Conservation (phyloP, 2,888 invertebrate genomes). For the Scaptomyza parva region DNA sequence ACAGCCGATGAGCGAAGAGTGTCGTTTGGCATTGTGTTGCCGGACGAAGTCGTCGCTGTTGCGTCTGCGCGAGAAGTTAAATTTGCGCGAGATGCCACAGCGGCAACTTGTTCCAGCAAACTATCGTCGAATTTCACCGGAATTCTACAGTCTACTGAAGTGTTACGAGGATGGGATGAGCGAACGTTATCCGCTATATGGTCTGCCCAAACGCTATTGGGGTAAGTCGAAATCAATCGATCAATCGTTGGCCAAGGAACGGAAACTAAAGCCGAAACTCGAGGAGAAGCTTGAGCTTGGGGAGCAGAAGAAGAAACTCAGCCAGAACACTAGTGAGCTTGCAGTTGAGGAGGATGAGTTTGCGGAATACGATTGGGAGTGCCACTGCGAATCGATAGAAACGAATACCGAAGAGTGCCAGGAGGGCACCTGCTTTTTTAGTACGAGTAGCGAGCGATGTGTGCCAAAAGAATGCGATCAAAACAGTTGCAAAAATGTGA, state of each 20-base stretch:
- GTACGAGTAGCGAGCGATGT: neutral
- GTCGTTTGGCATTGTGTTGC: constrained; percentile 25
- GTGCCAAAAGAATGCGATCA: neutral
- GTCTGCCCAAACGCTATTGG: constrained; percentile 43
- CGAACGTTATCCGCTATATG: constrained; percentile 64
- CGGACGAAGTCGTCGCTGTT: constrained; percentile 35
- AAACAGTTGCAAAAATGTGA: neutral
- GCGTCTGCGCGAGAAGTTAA: constrained; percentile 38
- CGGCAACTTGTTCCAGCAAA: constrained; percentile 56
- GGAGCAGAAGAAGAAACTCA: neutral
- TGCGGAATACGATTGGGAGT: neutral
- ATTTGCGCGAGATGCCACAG: constrained; percentile 46
- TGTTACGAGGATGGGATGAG: constrained; percentile 62
- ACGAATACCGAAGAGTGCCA: neutral
- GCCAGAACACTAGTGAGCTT: neutral
- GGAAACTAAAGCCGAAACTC: neutral
- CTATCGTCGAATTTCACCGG: constrained; percentile 75
- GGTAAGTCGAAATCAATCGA: constrained; percentile 36
- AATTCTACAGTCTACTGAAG: constrained; percentile 68
- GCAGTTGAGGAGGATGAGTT: neutral
- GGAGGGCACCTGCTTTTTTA: neutral
- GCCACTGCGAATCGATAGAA: neutral
- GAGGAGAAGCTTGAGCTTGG: neutral
- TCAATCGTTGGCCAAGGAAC: constrained; percentile 11
- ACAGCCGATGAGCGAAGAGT: constrained; percentile 57